Percentiles rank a stretch among this genome's conserved stretches.
Evolutionary conservation across 2,113 vertebrate genomes (phyloP).

Genomic region (Lophura nycthemera): DNA sequence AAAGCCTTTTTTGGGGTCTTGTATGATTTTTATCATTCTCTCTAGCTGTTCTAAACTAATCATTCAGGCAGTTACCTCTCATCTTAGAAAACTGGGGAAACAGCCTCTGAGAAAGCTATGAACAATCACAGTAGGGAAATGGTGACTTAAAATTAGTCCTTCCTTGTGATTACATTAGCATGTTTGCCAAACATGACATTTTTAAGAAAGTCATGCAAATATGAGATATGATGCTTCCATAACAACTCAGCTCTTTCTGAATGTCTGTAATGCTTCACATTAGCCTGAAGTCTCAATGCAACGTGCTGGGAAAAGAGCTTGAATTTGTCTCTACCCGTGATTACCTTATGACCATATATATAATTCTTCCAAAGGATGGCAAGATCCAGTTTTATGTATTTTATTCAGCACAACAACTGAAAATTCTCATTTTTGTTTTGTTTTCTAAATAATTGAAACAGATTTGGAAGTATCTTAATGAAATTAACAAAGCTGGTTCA

Average conservation of each 20-base stretch:
- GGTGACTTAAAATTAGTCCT: neutral
- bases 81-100: neutral
- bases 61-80: fast-evolving
- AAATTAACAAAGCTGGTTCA: neutral
- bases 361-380: neutral
- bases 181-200: neutral
- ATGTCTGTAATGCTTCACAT: neutral
- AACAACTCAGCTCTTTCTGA: neutral
- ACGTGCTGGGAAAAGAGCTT: neutral
- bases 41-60: neutral
- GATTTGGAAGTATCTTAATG: neutral
- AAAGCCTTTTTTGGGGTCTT: neutral
- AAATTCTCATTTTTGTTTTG: neutral
- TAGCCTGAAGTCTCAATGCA: neutral
- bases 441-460: neutral
- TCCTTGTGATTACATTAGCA: neutral
- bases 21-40: neutral
- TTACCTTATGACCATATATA: neutral
- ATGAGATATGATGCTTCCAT: neutral
- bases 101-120: neutral
- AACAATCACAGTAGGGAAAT: neutral
- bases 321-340: neutral
- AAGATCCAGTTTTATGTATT: neutral
- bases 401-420: neutral
- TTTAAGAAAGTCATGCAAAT: neutral